These are phyloP conservation scores for Rhagonycha fulva DNA, from an alignment of 2,888 invertebrate genomes.

Conservation along the genomic window DNA sequence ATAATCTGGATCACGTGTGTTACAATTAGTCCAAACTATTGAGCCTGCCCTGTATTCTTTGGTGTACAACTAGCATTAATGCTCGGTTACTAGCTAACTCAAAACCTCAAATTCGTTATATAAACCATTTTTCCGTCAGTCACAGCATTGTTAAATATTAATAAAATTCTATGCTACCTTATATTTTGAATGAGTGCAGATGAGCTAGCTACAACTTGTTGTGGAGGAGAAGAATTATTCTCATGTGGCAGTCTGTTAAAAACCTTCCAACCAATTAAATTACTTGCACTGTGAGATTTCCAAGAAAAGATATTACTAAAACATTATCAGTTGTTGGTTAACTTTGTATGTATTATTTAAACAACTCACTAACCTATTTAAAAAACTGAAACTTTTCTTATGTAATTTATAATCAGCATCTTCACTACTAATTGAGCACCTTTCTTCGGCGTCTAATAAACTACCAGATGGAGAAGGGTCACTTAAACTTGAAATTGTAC, in stretches of 20 bases:
- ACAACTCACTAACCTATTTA: slow-evolving; percentile 62
- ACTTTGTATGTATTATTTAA: background rate
- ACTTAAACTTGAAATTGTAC: slow-evolving; percentile 73
- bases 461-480: slow-evolving; percentile 70
- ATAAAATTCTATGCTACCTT: slow-evolving; percentile 51
- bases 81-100: no score
- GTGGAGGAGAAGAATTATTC: slow-evolving; percentile 32
- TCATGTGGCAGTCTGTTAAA: slow-evolving; percentile 48
- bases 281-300: slow-evolving; percentile 46
- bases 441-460: slow-evolving; percentile 50
- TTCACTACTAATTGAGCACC: slow-evolving; percentile 42
- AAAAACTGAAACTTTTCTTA: slow-evolving; percentile 64
- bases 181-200: slow-evolving; percentile 74
- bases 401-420: slow-evolving; percentile 58
- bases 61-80: no score
- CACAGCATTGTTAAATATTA: background rate
- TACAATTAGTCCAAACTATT: no score
- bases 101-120: no score
- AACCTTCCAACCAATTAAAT: slow-evolving; percentile 51
- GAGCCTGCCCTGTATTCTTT: no score
- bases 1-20: no score
- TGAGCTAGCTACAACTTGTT: slow-evolving; percentile 67
- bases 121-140: background rate
- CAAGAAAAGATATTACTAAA: slow-evolving; percentile 57
- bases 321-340: background rate